Evolutionary conservation across 1,140 invertebrate species (phyloP).

Genomic region (Neoseiulus cucumeris): DNA sequence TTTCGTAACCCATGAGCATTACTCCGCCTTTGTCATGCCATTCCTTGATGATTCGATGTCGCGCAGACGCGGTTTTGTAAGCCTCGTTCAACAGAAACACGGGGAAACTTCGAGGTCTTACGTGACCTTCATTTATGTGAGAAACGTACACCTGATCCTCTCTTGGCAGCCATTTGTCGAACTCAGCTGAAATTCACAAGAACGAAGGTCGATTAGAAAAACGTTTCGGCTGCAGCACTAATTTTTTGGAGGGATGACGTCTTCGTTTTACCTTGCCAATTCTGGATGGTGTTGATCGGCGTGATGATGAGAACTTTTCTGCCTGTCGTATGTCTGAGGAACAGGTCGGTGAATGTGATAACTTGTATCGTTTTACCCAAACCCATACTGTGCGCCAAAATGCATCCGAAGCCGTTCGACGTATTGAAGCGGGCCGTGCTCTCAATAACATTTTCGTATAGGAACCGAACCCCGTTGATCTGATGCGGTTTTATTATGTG

Average conservation of each 20-base stretch:
- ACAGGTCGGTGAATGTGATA: slow-evolving; percentile 86
- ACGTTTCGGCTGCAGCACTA: not conserved
- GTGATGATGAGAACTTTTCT: slow-evolving; percentile 85
- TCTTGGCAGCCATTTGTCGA: slow-evolving; percentile 80
- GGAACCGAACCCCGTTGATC: slow-evolving; percentile 84
- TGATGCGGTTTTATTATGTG: slow-evolving; percentile 87
- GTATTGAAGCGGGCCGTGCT: slow-evolving; percentile 63
- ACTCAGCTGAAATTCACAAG: slow-evolving; percentile 47
- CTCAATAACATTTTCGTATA: slow-evolving; percentile 91
- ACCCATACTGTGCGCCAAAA: slow-evolving; percentile 96
- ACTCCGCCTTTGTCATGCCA: slow-evolving; percentile 77
- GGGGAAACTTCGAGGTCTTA: slow-evolving; percentile 52
- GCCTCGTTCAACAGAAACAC: slow-evolving; percentile 80
- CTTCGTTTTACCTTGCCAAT: slow-evolving; percentile 59
- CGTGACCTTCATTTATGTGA: slow-evolving; percentile 17
- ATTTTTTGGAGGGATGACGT: too few relatives aligned
- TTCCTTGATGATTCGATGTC: slow-evolving; percentile 40
- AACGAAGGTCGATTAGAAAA: not conserved
- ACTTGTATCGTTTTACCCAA: slow-evolving; percentile 77
- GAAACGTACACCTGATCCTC: slow-evolving; percentile 22
- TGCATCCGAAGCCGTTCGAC: slow-evolving; percentile 87
- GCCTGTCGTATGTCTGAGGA: slow-evolving; percentile 67
- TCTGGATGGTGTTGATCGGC: slow-evolving; percentile 96
- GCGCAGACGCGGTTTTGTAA: slow-evolving; percentile 66
- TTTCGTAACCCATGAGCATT: slow-evolving; percentile 88